A percentile compares a stretch with the other conserved stretches of the same genome.
These are phyloP conservation scores for Callopanchax toddi DNA, from an alignment of 2,113 vertebrate genomes.

Conservation along the genomic window DNA sequence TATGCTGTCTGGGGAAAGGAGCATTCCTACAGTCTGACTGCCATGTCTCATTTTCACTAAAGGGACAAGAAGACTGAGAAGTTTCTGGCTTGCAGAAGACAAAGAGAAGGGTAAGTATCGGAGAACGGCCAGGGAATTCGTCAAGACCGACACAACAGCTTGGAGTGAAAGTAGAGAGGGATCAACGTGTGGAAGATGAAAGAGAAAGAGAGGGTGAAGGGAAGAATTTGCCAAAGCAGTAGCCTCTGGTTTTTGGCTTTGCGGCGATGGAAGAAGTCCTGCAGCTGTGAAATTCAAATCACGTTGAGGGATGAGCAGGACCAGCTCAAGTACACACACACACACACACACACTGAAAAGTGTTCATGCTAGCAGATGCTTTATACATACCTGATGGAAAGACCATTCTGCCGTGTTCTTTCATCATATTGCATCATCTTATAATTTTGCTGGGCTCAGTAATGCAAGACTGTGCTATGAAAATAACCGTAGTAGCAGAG, in stretches of 20 bases:
- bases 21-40: constrained; percentile 64
- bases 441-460: constrained; percentile 49
- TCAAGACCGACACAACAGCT: constrained; percentile 57
- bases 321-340: constrained; percentile 18
- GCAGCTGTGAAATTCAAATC: constrained; percentile 61
- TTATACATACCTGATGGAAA: constrained; percentile 64
- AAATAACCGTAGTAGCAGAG: constrained; percentile 56
- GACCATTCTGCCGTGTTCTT: constrained; percentile 51
- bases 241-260: constrained; percentile 65
- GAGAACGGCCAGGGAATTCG: constrained; percentile 17
- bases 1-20: constrained; percentile 59
- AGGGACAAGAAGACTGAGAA: constrained; percentile 40
- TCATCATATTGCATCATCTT: constrained; percentile 73
- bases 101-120: constrained; percentile 1
- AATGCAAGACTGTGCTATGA: constrained; percentile 37
- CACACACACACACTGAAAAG: constrained; percentile 18
- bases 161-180: constrained; percentile 15
- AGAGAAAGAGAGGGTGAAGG: constrained; percentile 1
- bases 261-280: constrained; percentile 46
- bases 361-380: constrained; percentile 53
- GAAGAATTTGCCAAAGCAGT: constrained; percentile 41
- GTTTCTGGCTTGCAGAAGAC: constrained; percentile 34
- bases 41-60: constrained; percentile 62
- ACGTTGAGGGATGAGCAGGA: constrained; percentile 45
- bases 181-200: constrained; percentile 3